These are phyloP conservation scores for Mungos mungo DNA, from an alignment of 2,113 vertebrate genomes.

Conservation along the genomic window DNA sequence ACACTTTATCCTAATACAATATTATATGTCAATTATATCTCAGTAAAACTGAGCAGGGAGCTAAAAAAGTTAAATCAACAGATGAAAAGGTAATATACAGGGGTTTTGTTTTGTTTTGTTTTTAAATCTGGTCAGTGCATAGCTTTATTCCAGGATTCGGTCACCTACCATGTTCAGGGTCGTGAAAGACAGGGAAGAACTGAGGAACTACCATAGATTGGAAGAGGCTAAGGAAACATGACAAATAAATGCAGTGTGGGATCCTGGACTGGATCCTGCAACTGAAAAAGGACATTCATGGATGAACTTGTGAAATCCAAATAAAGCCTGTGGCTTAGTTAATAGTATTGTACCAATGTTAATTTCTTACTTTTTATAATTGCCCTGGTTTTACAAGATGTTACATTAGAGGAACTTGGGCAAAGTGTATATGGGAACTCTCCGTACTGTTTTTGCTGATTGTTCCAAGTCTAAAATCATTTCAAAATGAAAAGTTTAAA, in stretches of 20 bases:
- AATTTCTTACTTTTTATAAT: conserved; percentile 17
- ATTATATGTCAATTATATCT: neutral
- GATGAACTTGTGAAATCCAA: neutral
- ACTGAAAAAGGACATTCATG: neutral
- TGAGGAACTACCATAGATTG: neutral
- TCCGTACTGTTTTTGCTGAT: neutral
- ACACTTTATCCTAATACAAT: neutral
- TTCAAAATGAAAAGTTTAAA: neutral
- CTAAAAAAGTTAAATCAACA: conserved; percentile 4
- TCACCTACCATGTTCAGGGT: neutral
- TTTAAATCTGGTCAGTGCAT: neutral
- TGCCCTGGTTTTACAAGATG: neutral
- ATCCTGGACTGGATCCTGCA: neutral
- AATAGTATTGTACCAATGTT: neutral
- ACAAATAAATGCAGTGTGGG: neutral
- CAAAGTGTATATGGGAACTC: neutral
- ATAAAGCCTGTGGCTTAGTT: neutral
- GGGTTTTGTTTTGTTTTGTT: neutral
- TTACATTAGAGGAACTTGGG: neutral
- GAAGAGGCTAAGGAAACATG: neutral
- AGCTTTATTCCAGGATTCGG: neutral
- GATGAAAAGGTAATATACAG: neutral
- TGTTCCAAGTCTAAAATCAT: conserved; percentile 20
- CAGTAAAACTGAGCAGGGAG: neutral
- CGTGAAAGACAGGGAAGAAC: neutral